phyloP scores from a whole-genome alignment of 92 coral and sea anemone genomes.

The Heteractis magnifica region DNA sequence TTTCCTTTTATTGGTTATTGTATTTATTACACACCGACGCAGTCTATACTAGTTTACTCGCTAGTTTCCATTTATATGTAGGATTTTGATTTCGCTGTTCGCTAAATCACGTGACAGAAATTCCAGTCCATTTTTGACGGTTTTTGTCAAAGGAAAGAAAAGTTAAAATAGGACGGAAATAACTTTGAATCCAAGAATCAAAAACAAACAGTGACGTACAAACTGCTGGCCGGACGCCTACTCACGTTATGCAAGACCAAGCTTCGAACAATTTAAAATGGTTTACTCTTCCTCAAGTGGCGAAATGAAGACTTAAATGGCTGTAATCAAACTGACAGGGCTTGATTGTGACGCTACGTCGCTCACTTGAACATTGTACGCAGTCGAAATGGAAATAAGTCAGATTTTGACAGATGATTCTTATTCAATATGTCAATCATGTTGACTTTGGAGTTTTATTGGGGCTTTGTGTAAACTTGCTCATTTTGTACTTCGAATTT shows the following conservation, averaged over 20 bases:
- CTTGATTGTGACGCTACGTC: constrained; percentile 22
- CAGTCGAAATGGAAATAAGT: not conserved
- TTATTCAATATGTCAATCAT: constrained; percentile 34
- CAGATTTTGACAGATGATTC: constrained; percentile 13
- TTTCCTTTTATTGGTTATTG: too few relatives aligned
- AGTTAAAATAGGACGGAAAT: constrained; percentile 13
- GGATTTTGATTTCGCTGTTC: not conserved
- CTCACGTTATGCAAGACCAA: not conserved
- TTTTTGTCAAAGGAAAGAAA: not conserved
- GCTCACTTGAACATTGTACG: not conserved
- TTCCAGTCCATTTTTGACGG: not conserved
- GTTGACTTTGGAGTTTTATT: constrained; percentile 29
- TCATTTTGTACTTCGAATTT: not conserved
- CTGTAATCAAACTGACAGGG: not conserved
- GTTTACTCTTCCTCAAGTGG: constrained; percentile 5
- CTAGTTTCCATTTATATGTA: too few relatives aligned
- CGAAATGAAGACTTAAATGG: not conserved
- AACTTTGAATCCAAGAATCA: constrained; percentile 22
- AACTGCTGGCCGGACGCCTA: not conserved
- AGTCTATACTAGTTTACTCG: too few relatives aligned
- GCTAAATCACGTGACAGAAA: not conserved
- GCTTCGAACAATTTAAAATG: not conserved
- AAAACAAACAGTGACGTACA: constrained; percentile 13
- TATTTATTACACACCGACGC: too few relatives aligned
- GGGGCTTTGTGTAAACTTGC: constrained; percentile 7